Percentiles rank a stretch among this genome's conserved stretches.
Evolutionary conservation across 1,140 invertebrate genomes (phyloP).

Genomic region (Drosophila rhopaloa): DNA sequence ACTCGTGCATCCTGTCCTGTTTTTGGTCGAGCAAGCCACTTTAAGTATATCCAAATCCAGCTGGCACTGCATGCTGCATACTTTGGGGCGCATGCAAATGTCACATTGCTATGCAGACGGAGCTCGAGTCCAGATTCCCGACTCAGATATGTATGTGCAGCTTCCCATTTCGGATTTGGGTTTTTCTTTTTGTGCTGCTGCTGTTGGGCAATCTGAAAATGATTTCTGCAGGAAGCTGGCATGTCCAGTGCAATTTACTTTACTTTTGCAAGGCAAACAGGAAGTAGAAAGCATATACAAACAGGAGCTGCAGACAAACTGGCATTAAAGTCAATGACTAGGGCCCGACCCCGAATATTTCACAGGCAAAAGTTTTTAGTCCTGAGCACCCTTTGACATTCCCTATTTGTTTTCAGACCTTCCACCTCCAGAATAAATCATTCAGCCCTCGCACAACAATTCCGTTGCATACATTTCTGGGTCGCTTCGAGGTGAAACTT

Average conservation of each 20-base stretch:
- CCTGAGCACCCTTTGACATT: conserved; percentile 25
- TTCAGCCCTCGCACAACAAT: neutral
- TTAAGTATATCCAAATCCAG: conserved; percentile 37
- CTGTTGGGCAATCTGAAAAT: conserved; percentile 62
- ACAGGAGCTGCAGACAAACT: conserved; percentile 32
- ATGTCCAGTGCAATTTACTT: conserved; percentile 73
- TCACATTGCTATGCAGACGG: conserved; percentile 64
- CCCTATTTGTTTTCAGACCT: neutral
- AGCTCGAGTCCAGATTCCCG: conserved; percentile 27
- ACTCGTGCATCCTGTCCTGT: conserved; percentile 8
- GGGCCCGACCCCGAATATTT: conserved; percentile 22
- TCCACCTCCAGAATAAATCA: conserved; percentile 9
- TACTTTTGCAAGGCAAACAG: conserved; percentile 65
- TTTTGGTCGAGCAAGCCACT: conserved; percentile 31
- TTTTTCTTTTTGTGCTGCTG: conserved; percentile 33
- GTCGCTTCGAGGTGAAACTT: conserved; percentile 25
- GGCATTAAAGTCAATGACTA: conserved; percentile 44
- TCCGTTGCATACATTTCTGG: conserved; percentile 46
- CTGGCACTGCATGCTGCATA: conserved; percentile 69
- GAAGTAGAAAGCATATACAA: conserved; percentile 54
- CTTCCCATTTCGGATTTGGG: conserved; percentile 29
- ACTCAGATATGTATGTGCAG: conserved; percentile 21
- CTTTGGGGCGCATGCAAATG: conserved; percentile 75
- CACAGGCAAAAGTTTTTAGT: neutral
- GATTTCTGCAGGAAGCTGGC: conserved; percentile 73